phyloP scores from a whole-genome alignment of 2,113 vertebrate species.

The Cervus canadensis region DNA sequence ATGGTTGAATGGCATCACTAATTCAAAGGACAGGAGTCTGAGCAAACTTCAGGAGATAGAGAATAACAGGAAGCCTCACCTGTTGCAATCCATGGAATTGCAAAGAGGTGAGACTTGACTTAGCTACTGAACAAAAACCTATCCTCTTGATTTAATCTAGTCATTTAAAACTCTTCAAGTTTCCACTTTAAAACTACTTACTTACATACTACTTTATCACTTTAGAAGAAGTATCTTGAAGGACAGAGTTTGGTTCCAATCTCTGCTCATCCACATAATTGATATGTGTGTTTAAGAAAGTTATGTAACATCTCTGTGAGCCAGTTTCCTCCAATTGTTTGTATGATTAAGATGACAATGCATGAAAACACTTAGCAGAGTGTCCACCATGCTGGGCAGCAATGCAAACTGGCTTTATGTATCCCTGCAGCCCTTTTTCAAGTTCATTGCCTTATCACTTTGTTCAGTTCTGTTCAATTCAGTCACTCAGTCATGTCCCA shows the following conservation, averaged over 20 bases:
- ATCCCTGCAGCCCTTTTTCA: neutral
- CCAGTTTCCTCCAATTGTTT: neutral
- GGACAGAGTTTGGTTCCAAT: neutral
- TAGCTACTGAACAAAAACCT: neutral
- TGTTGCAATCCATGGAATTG: neutral
- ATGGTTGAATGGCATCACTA: neutral
- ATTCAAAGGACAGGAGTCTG: neutral
- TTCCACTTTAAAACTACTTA: neutral
- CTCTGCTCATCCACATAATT: neutral
- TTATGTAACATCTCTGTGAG: neutral
- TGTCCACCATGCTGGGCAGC: accelerated
- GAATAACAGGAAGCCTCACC: neutral
- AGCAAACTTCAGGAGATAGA: neutral
- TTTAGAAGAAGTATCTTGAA: neutral
- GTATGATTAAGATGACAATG: neutral
- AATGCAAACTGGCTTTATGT: neutral
- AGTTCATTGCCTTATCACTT: neutral
- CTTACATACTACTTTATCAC: neutral
- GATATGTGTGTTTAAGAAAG: neutral
- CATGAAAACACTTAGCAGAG: neutral
- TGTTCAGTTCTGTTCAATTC: neutral
- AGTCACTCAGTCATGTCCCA: neutral
- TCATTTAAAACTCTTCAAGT: neutral
- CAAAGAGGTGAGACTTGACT: neutral
- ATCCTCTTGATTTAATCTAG: neutral